Evolutionary conservation across 2,113 vertebrate species (phyloP), one percentile per base, ranked within the genome.

Genomic region (Genyomyrus donnyi): DNA sequence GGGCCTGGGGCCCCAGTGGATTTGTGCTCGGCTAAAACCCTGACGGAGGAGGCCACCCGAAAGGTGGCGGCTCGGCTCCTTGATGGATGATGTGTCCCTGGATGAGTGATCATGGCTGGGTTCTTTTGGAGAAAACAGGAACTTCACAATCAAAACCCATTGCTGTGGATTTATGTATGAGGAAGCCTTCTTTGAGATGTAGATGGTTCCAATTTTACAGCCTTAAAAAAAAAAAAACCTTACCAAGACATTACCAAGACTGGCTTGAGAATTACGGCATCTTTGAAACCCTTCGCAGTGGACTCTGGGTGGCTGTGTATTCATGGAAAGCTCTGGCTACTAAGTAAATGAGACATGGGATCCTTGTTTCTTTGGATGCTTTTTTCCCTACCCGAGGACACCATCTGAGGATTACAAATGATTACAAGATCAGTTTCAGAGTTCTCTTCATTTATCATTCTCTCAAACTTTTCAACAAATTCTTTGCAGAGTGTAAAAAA

Each of bases 51-150:
- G 27, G 17, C 10, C n/a, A n/a, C 39, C 66, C 87, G 31, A 62
- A 85, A 90, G 58, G 88, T 50, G 89, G 89, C 8, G 39, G 45
- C 89, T 89, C 89, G 89, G 66, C 91, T 90, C 90, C 89, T 53
- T 91, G 90, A 91, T 89, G n/a, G 89, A 94, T 93, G 88, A 85
- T 48, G 87, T 35, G 2, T 27, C 66, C 13, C 45, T 90, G 85
- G 88, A 85, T 89, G 49, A 87, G 80, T 83, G 91, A 92, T 58
- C 89, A 19, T 89, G 15, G 45, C 84, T 62, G 39, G 24, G 8
- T 77, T 90, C 27, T 53, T 77, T n/a, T 89, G 48, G 84, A 62
- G 92, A 66, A 89, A 85, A 90, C 86, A 90, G 74, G 31, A 89
- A 90, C 85, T 88, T 80, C 53, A 87, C 21, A 19, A 80, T 56